phyloP scores from a whole-genome alignment of 2,888 invertebrate genomes.

The Eupelmus urozonus region DNA sequence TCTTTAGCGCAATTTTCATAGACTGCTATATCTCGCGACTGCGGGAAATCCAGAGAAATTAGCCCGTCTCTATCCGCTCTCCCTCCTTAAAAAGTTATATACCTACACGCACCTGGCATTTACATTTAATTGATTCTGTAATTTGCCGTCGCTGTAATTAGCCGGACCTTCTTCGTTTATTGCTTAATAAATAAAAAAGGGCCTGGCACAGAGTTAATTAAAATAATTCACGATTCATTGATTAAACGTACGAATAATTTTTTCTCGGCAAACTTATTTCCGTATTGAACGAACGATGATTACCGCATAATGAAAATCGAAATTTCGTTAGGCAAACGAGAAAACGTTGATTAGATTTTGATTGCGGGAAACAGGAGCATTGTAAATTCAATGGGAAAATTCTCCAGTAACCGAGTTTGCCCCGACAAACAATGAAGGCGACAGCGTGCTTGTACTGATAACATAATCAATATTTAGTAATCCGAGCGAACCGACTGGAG shows the following conservation, averaged over 20 bases:
- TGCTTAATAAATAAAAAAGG: too few species aligned
- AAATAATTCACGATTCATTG: too few species aligned
- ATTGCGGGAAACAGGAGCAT: not conserved
- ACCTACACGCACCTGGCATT: not conserved
- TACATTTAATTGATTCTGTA: conserved; percentile 12
- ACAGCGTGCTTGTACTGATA: not conserved
- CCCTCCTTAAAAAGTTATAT: not conserved
- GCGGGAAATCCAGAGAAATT: not conserved
- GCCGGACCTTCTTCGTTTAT: not conserved
- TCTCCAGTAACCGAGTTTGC: too few species aligned
- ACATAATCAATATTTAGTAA: conserved; percentile 35
- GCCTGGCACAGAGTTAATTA: too few species aligned
- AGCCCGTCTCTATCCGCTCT: not conserved
- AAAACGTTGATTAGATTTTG: not conserved
- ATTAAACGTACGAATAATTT: too few species aligned
- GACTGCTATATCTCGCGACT: not conserved
- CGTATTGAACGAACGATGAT: too few species aligned
- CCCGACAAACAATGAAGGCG: not conserved
- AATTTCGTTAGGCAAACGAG: not conserved
- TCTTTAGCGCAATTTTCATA: conserved; percentile 9
- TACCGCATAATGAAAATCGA: too few species aligned
- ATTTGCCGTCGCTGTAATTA: conserved; percentile 1
- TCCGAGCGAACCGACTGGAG: not conserved
- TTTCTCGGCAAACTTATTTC: too few species aligned
- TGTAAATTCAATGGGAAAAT: not conserved